Base-by-base conservation (phyloP, 2,797 vertebrate species). In the Myotis daubentonii region DNA sequence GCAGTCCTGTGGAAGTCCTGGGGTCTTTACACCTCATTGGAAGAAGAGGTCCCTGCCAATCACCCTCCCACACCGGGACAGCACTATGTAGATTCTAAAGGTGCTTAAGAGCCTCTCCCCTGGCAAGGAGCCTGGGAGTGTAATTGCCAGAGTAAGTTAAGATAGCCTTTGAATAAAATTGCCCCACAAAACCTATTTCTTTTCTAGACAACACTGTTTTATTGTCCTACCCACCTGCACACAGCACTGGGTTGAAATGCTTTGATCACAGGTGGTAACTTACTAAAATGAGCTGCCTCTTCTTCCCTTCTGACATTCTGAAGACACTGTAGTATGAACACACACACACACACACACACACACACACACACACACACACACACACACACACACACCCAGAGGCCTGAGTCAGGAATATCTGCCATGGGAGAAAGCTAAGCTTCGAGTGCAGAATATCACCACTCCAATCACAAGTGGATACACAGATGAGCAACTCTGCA, bases 271-370 rank as follows among this genome's bases (percentile, higher is more conserved):
- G 41, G 53, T 17, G 13, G 30, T 65, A 57, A 74, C 41, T 93
- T 93, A 75, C 80, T 94, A 62, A 92, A 94, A 92, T 33, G 19
- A 75, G 53, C 30, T 17, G 30, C 33, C 20, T 84, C 33, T 66
- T 89, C 76, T 91, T 84, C 23, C 47, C 25, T 71, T 51, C 41
- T 86, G 47, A 49, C n/a, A 70, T 44, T 76, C 65, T 81, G 33
- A 93, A 89, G 66, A 74, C 7, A 78, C 0, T 20, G 20, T 5
- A 68, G 65, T 30, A 28, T 62, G 19, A 53, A 74, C n/a, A 25
- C 30, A 80, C 28, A 41, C 3, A 19, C 36, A 62, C 38, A 44
- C 47, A 36, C 36, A 28, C 41, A 80, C 23, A 23, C 28, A 78
- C 23, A 36, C 2, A 23, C n/a, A 53, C 33, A 36, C 38, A 20